Percentiles rank a stretch among this genome's conserved stretches.
These are phyloP conservation scores for Cabera pusaria DNA, from an alignment of 2,888 invertebrate species.

Conservation along the genomic window DNA sequence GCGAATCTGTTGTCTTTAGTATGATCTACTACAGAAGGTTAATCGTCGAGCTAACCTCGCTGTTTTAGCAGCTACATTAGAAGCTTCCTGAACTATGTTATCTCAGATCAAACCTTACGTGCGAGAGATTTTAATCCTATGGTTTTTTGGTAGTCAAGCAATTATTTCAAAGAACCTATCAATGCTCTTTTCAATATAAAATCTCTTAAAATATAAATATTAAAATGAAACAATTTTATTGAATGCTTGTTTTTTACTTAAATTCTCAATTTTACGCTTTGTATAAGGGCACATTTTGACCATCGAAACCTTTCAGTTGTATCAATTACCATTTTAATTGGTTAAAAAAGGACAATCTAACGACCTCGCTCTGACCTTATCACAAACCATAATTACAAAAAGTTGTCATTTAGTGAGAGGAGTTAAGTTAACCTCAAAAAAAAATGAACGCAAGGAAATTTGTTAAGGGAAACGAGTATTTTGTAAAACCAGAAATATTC, in stretches of 20 bases:
- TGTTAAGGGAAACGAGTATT: slow-evolving; percentile 19
- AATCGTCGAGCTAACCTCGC: slow-evolving; percentile 50
- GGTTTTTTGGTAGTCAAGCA: too few species aligned
- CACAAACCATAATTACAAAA: slow-evolving; percentile 52
- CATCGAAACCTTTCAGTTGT: slow-evolving; percentile 28
- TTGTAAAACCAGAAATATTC: slow-evolving; percentile 2
- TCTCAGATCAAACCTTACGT: not conserved
- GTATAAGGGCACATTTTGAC: slow-evolving; percentile 21
- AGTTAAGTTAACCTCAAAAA: slow-evolving; percentile 40
- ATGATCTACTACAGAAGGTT: slow-evolving; percentile 50
- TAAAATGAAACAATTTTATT: too few species aligned
- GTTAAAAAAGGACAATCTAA: slow-evolving; percentile 56
- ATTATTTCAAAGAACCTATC: too few species aligned
- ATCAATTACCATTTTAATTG: slow-evolving; percentile 44
- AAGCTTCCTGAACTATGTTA: slow-evolving; percentile 8
- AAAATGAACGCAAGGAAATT: slow-evolving; percentile 33
- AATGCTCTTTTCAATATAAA: too few species aligned
- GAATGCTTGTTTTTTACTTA: too few species aligned
- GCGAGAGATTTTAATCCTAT: too few species aligned
- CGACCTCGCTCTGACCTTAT: slow-evolving; percentile 59
- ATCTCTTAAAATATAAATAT: too few species aligned
- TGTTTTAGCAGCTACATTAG: slow-evolving; percentile 35
- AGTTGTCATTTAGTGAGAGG: slow-evolving; percentile 48
- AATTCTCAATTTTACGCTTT: too few species aligned
- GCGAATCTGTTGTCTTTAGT: slow-evolving; percentile 33